These are phyloP conservation scores for Unio pictorum DNA, from an alignment of 2,888 invertebrate species.

Conservation along the genomic window DNA sequence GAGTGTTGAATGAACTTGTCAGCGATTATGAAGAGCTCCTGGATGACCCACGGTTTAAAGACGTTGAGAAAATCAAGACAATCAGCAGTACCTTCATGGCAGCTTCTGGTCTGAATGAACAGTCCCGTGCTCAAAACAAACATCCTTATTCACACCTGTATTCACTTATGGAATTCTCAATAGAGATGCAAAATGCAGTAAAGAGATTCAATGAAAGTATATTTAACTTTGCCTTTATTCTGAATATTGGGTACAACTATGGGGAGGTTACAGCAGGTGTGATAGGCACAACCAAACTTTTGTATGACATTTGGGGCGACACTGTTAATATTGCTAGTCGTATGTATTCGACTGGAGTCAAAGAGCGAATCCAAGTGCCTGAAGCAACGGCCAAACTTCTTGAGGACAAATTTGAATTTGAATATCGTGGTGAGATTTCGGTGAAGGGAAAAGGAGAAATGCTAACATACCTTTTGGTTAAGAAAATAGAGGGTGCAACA, in stretches of 20 bases:
- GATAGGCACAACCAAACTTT: conserved; percentile 94
- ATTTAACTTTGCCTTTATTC: conserved; percentile 71
- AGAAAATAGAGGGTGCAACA: conserved; percentile 50
- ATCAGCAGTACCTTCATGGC: conserved; percentile 98
- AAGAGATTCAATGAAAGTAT: conserved; percentile 69
- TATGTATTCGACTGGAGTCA: conserved; percentile 96
- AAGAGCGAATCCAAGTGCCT: conserved; percentile 80
- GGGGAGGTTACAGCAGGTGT: conserved; percentile 97
- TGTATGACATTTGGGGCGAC: conserved; percentile 99
- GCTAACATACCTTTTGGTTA: conserved; percentile 84
- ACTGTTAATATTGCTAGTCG: conserved; percentile 97
- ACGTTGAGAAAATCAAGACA: conserved; percentile 97
- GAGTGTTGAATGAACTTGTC: conserved; percentile 95
- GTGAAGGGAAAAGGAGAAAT: conserved; percentile 98
- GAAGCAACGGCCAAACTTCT: conserved; percentile 75
- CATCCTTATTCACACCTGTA: conserved; percentile 85
- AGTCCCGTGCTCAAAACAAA: conserved; percentile 79
- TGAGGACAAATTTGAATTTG: conserved; percentile 85
- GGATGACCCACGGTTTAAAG: conserved; percentile 84
- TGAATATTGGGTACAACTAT: conserved; percentile 87
- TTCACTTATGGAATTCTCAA: conserved; percentile 92
- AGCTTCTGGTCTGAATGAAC: conserved; percentile 93
- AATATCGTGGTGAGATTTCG: conserved; percentile 92
- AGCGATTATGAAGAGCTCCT: conserved; percentile 96
- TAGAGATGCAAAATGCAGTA: conserved; percentile 84